Evolutionary conservation across 1,140 invertebrate species (phyloP).

Genomic region (Meloidogyne floridensis): DNA sequence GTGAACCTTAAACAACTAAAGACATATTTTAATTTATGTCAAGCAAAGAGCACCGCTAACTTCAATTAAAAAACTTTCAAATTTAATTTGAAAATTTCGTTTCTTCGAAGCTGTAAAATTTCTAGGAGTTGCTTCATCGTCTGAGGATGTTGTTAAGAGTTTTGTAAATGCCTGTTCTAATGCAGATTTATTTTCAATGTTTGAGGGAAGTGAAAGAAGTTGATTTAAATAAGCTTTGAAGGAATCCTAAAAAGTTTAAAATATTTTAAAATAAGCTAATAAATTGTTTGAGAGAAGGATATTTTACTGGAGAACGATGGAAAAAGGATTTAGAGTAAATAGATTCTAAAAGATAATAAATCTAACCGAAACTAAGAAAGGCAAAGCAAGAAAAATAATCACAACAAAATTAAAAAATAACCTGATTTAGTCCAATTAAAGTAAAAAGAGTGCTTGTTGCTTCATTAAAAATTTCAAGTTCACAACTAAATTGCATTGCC

Average conservation of each 20-base stretch:
- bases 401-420: neutral
- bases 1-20: neutral
- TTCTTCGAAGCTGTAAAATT: conserved; percentile 7
- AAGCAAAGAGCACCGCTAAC: conserved; percentile 30
- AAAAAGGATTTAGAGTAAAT: too few relatives aligned
- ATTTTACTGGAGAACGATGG: neutral
- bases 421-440: conserved; percentile 30
- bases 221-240: conserved; percentile 20
- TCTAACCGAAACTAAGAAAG: too few relatives aligned
- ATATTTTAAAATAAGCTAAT: too few relatives aligned
- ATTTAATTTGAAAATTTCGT: conserved; percentile 21
- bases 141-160: conserved; percentile 5
- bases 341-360: too few relatives aligned
- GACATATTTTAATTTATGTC: neutral
- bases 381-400: too few relatives aligned
- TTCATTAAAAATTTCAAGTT: conserved; percentile 36
- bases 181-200: conserved; percentile 12
- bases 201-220: conserved; percentile 24
- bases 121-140: neutral
- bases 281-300: too few relatives aligned
- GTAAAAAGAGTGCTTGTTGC: conserved; percentile 36
- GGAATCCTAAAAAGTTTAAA: conserved; percentile 15
- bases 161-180: conserved; percentile 21
- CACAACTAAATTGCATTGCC: conserved; percentile 35
- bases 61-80: conserved; percentile 22